These are phyloP conservation scores for Drosophila neotestacea DNA, from an alignment of 2,888 invertebrate species.

Conservation along the genomic window DNA sequence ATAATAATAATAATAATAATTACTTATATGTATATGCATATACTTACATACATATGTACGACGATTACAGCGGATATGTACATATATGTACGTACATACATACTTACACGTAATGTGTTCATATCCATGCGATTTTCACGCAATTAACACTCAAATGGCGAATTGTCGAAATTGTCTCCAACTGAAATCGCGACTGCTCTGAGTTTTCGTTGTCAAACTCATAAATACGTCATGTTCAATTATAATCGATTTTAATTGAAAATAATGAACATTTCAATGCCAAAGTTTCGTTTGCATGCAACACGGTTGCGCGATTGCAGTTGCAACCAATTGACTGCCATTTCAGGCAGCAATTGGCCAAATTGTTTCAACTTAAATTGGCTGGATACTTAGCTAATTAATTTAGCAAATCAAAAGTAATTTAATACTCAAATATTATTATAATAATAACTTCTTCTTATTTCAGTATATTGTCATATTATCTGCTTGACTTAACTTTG, in stretches of 20 bases:
- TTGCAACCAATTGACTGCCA: conserved; percentile 8
- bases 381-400: conserved; percentile 4
- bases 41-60: conserved; percentile 5
- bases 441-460: neutral
- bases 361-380: conserved; percentile 11
- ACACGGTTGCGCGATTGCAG: neutral
- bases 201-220: conserved; percentile 64
- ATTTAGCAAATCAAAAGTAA: neutral
- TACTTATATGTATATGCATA: conserved; percentile 1
- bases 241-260: conserved; percentile 72
- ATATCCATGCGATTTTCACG: conserved; percentile 47
- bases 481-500: neutral
- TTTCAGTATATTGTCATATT: neutral
- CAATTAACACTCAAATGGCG: conserved; percentile 35
- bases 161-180: conserved; percentile 24
- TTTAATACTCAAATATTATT: neutral
- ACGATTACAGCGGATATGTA: conserved; percentile 19
- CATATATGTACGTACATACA: neutral
- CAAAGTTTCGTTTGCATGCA: conserved; percentile 9
- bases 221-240: conserved; percentile 82
- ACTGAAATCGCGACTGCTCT: conserved; percentile 15
- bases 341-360: conserved; percentile 10
- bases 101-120: neutral
- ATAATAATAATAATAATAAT: conserved; percentile 21
- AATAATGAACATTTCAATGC: conserved; percentile 66